These are phyloP conservation scores for Nycticorax nycticorax DNA, from an alignment of 2,113 vertebrate genomes.

Conservation along the genomic window DNA sequence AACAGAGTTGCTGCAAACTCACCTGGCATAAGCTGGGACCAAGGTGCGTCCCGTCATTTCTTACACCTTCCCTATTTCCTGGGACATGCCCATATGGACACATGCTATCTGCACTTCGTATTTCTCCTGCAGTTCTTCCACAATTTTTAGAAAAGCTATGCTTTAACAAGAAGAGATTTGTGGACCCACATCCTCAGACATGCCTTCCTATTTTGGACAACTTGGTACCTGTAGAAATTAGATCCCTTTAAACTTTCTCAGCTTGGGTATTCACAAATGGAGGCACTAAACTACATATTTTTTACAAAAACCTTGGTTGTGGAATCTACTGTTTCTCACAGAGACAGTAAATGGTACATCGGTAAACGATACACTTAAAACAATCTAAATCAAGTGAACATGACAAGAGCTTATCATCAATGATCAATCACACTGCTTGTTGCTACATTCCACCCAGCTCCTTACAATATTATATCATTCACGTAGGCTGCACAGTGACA, in stretches of 20 bases:
- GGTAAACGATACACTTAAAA: conserved; percentile 59
- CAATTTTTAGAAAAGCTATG: background rate
- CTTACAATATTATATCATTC: conserved; percentile 58
- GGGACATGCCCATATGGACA: background rate
- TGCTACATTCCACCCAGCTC: conserved; percentile 51
- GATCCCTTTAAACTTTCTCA: background rate
- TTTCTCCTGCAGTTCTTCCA: background rate
- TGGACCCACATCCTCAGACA: background rate
- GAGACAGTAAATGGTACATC: background rate
- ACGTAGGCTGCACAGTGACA: background rate
- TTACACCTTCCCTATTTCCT: background rate
- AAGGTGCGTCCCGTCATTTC: rapidly evolving
- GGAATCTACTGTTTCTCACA: background rate
- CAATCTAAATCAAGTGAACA: conserved; percentile 62
- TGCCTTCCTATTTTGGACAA: background rate
- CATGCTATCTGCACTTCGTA: background rate
- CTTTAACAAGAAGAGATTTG: background rate
- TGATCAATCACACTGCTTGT: conserved; percentile 60
- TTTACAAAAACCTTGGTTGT: background rate
- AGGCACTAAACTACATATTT: background rate
- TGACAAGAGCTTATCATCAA: conserved; percentile 64
- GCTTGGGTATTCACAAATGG: background rate
- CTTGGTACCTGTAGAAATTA: background rate
- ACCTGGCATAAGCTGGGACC: background rate
- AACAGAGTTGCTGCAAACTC: background rate